Conservation (phyloP, 2,797 vertebrate genomes). For the Trachops cirrhosus region DNA sequence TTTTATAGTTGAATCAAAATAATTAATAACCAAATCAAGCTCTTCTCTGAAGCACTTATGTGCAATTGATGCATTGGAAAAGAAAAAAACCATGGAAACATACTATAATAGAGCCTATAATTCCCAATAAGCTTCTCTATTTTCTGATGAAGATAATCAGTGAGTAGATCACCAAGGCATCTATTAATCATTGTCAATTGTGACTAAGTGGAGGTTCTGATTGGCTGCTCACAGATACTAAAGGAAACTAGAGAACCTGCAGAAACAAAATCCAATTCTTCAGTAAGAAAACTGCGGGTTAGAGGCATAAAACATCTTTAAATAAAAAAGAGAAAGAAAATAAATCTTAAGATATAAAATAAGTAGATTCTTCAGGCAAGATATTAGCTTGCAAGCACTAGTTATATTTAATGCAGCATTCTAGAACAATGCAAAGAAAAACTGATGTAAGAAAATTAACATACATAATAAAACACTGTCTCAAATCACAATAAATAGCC, state of each 20-base stretch:
- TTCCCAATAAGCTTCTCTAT: conserved; percentile 74
- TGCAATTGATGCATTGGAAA: conserved; percentile 67
- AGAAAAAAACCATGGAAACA: conserved; percentile 71
- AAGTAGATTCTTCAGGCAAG: not conserved
- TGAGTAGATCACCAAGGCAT: conserved; percentile 78
- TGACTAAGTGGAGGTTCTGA: conserved; percentile 83
- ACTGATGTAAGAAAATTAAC: not conserved
- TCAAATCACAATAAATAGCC: not conserved
- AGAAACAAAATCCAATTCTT: conserved; percentile 35
- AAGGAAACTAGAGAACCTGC: conserved; percentile 68
- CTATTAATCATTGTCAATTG: conserved; percentile 86
- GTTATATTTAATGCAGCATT: not conserved
- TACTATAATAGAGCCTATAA: conserved; percentile 63
- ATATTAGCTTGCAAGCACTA: not conserved
- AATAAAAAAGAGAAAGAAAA: conserved; percentile 31
- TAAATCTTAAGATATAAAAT: conserved; percentile 53
- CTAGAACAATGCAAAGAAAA: not conserved
- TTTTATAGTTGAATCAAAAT: conserved; percentile 48
- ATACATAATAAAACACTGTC: not conserved
- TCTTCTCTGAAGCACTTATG: not conserved
- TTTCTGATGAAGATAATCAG: conserved; percentile 77
- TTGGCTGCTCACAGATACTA: conserved; percentile 84
- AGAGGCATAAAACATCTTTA: conserved; percentile 3
- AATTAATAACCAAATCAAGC: conserved; percentile 44
- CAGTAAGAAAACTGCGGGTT: conserved; percentile 2